phyloP scores from a whole-genome alignment of 2,113 vertebrate species.

The Polypterus senegalus region DNA sequence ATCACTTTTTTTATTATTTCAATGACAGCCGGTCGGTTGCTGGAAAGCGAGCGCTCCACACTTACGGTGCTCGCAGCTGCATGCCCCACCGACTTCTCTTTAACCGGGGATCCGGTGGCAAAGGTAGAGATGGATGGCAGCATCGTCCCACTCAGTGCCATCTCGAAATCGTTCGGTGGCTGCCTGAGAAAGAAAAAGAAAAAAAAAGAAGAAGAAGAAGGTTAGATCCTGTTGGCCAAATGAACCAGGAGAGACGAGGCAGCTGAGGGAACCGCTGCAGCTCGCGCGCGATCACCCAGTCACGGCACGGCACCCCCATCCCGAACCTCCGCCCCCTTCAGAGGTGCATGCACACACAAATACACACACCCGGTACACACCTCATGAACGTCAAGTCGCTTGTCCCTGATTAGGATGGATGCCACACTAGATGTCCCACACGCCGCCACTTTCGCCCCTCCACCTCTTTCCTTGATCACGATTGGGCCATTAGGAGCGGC shows the following conservation, averaged over 20 bases:
- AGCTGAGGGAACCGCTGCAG: neutral
- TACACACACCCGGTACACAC: too few species aligned
- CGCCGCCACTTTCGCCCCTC: too few species aligned
- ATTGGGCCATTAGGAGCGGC: too few species aligned
- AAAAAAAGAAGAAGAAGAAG: constrained; percentile 11
- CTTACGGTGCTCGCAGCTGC: constrained; percentile 63
- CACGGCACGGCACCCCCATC: neutral
- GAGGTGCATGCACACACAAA: too few species aligned
- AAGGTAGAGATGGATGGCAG: constrained; percentile 87
- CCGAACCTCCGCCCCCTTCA: neutral
- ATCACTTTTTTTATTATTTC: neutral
- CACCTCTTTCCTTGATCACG: too few species aligned
- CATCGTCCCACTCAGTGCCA: constrained; percentile 83
- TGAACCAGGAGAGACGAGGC: neutral
- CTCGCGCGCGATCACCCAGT: neutral
- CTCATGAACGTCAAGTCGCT: too few species aligned
- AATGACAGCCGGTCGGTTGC: too few species aligned
- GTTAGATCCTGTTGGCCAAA: too few species aligned
- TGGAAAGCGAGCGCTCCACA: constrained; percentile 13
- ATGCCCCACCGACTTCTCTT: constrained; percentile 60
- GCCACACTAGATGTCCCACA: too few species aligned
- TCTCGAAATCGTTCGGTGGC: constrained; percentile 81
- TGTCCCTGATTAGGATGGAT: too few species aligned
- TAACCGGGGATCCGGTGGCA: constrained; percentile 59
- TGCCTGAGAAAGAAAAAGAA: constrained; percentile 53